These are phyloP conservation scores for Capitella teleta DNA, from an alignment of 1,140 invertebrate genomes.

Conservation along the genomic window DNA sequence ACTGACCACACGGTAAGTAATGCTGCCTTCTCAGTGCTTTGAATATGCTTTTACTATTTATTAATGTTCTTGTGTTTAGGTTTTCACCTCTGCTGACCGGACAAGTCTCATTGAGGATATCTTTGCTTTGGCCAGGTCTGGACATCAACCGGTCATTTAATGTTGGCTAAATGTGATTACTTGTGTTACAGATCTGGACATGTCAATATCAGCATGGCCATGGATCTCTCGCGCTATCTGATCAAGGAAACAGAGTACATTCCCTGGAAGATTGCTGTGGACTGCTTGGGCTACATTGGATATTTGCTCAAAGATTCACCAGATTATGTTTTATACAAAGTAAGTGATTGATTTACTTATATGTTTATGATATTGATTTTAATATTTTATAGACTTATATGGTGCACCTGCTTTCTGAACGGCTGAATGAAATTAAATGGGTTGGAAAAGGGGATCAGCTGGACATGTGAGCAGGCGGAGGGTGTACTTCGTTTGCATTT, in stretches of 20 bases:
- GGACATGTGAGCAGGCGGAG: too few species aligned
- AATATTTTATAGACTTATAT: too few species aligned
- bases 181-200: constrained; percentile 62
- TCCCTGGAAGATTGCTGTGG: constrained; percentile 47
- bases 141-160: background rate
- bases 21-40: too few species aligned
- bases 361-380: too few species aligned
- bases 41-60: constrained; percentile 6
- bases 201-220: constrained; percentile 54
- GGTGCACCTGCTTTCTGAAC: too few species aligned
- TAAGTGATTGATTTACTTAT: background rate
- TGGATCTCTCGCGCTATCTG: constrained; percentile 58
- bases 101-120: constrained; percentile 66
- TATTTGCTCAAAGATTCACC: background rate
- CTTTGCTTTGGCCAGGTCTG: constrained; percentile 58
- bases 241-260: constrained; percentile 58
- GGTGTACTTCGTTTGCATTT: too few species aligned
- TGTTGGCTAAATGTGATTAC: too few species aligned
- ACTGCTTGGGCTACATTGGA: background rate
- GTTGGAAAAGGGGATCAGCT: too few species aligned
- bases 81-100: constrained; percentile 57
- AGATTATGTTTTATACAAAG: background rate
- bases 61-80: background rate
- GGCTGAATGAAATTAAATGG: too few species aligned
- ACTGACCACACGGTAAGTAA: constrained; percentile 51